Base-by-base conservation (phyloP, 1,140 invertebrate genomes). In the Tetraneura akinire region DNA sequence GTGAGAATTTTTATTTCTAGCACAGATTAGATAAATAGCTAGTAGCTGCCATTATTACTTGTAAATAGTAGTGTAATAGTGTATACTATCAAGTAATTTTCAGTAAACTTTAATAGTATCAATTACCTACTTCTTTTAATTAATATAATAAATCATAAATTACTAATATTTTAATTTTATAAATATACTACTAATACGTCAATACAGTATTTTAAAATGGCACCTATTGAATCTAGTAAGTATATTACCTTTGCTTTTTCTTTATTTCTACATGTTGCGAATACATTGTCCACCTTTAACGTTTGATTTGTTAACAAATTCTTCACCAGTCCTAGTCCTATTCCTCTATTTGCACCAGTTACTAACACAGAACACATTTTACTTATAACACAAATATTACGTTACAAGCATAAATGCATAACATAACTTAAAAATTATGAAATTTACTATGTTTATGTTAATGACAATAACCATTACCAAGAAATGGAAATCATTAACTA, bases 301-400 rank as follows among this genome's bases (percentile, higher is more conserved):
- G 86, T 83, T 55, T 85, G 64, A 57, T 80, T 68, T 29, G 53
- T 83, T 6, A 86, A 80, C 32, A 94, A 83, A 85, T 91, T 88
- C 86, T 91, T 93, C 1, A 96, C 90, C 76, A 97, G 87, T 64
- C 94, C 94, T 47, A 96, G 86, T 21, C 95, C 95, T 62, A 97
- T 86, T 1, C 96, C 95, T 53, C 95, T 89, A 85, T 96, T 96
- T 71, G 92, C 92, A 26, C 95, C 95, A 11, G 95, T 97, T 80
- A 96, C 91, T 81, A 97, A 86, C 82, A 96, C 90, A 49, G 92
- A 92, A 82, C 89, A 91, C 92, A 94, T 93, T 82, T 32, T 81
- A 51, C 53, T 70, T 29, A n/a, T 45, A 2, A n/a, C 51, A n/a
- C n/a, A n/a, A n/a, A n/a, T n/a, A n/a, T n/a, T n/a, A n/a, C n/a